These are phyloP conservation scores for Polypterus bichir DNA, from an alignment of 2,113 vertebrate genomes.

Conservation along the genomic window DNA sequence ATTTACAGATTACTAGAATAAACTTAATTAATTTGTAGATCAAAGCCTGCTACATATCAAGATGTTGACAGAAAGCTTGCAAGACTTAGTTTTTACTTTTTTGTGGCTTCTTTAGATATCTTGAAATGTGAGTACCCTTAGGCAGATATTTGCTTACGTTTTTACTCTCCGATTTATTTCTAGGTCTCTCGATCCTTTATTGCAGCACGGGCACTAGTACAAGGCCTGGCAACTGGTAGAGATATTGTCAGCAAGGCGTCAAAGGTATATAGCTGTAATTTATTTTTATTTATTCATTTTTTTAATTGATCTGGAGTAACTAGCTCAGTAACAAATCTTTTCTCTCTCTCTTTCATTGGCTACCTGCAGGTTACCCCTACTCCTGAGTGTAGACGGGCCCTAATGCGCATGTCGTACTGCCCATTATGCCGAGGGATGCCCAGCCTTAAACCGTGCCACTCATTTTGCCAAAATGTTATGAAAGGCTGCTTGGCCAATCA, in stretches of 20 bases:
- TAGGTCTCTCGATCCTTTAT: constrained; percentile 67
- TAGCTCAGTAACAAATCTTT: constrained; percentile 5
- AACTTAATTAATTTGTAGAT: too few relatives aligned
- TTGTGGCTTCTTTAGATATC: too few relatives aligned
- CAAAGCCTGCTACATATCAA: too few relatives aligned
- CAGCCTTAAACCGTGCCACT: constrained; percentile 55
- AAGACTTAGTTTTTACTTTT: too few relatives aligned
- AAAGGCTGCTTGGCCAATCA: constrained; percentile 71
- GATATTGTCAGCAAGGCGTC: constrained; percentile 64
- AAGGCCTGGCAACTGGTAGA: constrained; percentile 61
- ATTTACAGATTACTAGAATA: too few relatives aligned
- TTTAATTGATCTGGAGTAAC: not conserved
- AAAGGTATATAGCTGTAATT: constrained; percentile 42
- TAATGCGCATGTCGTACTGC: constrained; percentile 75
- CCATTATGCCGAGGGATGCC: constrained; percentile 65
- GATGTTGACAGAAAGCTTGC: too few relatives aligned
- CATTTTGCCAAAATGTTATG: constrained; percentile 78
- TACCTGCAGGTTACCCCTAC: constrained; percentile 46
- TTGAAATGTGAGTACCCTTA: too few relatives aligned
- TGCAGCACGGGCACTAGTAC: constrained; percentile 61
- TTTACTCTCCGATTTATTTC: not conserved
- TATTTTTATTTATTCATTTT: too few relatives aligned
- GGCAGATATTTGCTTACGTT: too few relatives aligned
- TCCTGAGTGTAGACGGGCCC: constrained; percentile 55
- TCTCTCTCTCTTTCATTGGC: not conserved